Evolutionary conservation across 2,888 invertebrate species (phyloP).

Genomic region (Microplitis deprimator): DNA sequence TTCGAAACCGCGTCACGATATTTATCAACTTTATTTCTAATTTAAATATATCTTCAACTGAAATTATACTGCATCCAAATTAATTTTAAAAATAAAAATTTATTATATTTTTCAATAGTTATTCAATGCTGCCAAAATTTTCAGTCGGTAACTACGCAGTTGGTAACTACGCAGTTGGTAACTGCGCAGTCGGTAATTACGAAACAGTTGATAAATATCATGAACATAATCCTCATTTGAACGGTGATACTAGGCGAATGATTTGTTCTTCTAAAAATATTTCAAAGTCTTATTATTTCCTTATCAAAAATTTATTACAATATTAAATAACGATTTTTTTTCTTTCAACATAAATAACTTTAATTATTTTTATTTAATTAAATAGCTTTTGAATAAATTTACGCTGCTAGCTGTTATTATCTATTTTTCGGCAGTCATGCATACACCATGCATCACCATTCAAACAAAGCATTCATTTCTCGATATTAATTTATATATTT

Average conservation of each 20-base stretch:
- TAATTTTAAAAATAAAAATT: too few species aligned
- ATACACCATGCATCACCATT: conserved; percentile 62
- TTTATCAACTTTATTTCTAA: conserved; percentile 43
- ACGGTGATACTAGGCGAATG: conserved; percentile 49
- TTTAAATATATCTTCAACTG: background rate
- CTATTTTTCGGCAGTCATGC: conserved; percentile 35
- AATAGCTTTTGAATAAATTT: conserved; percentile 12
- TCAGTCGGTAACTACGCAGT: too few species aligned
- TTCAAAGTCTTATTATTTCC: conserved; percentile 5
- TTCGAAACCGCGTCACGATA: conserved; percentile 41
- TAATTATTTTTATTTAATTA: background rate
- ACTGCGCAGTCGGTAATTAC: too few species aligned
- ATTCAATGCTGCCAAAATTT: too few species aligned
- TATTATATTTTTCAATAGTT: too few species aligned
- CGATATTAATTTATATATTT: conserved; percentile 36
- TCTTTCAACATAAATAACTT: background rate
- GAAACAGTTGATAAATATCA: conserved; percentile 45
- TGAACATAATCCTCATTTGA: conserved; percentile 50
- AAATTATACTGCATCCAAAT: too few species aligned
- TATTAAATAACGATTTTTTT: background rate
- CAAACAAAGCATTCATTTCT: conserved; percentile 56
- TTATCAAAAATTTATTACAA: conserved; percentile 3
- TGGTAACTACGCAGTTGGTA: too few species aligned
- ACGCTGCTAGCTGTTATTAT: conserved; percentile 34
- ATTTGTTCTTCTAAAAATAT: conserved; percentile 3